phyloP scores from a whole-genome alignment of 2,888 invertebrate species.

The Colletes collaris region DNA sequence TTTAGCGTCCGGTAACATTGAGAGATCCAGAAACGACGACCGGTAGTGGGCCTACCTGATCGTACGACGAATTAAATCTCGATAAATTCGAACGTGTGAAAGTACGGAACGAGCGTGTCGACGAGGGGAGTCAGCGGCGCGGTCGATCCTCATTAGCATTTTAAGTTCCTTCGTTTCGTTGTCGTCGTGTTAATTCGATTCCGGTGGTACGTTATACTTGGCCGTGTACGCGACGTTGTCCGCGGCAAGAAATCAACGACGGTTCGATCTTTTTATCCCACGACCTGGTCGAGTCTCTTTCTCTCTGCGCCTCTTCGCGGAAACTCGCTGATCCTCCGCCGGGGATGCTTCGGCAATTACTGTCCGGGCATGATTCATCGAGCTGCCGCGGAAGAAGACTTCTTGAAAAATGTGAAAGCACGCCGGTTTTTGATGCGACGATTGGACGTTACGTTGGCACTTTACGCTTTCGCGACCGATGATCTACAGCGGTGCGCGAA shows the following conservation, averaged over 20 bases:
- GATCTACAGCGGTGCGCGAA: slow-evolving; percentile 5
- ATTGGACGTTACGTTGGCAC: slow-evolving; percentile 4
- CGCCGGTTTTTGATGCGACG: slow-evolving; percentile 13
- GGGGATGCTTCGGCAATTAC: slow-evolving; percentile 22
- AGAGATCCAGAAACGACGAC: slow-evolving; percentile 38
- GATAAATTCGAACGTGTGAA: slow-evolving; percentile 66
- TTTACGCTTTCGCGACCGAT: slow-evolving; percentile 13
- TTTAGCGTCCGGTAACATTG: slow-evolving; percentile 36
- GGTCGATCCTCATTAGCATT: slow-evolving; percentile 61
- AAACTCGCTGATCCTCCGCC: slow-evolving; percentile 32
- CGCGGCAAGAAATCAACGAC: slow-evolving; percentile 44
- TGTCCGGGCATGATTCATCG: slow-evolving; percentile 34
- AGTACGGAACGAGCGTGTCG: slow-evolving; percentile 60
- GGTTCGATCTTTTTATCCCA: slow-evolving; percentile 22
- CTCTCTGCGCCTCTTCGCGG: slow-evolving; percentile 1
- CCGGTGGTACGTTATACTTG: slow-evolving; percentile 40
- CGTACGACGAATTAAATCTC: slow-evolving; percentile 64
- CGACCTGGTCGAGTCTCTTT: background rate
- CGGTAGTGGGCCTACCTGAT: slow-evolving; percentile 47
- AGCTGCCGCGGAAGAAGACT: slow-evolving; percentile 9
- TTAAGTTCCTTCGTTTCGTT: slow-evolving; percentile 54
- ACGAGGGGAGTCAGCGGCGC: slow-evolving; percentile 36
- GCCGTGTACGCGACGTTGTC: slow-evolving; percentile 13
- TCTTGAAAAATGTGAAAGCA: slow-evolving; percentile 30
- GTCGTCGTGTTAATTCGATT: slow-evolving; percentile 39